These are phyloP conservation scores for Belonocnema kinseyi DNA, from an alignment of 1,140 invertebrate genomes.

Conservation along the genomic window DNA sequence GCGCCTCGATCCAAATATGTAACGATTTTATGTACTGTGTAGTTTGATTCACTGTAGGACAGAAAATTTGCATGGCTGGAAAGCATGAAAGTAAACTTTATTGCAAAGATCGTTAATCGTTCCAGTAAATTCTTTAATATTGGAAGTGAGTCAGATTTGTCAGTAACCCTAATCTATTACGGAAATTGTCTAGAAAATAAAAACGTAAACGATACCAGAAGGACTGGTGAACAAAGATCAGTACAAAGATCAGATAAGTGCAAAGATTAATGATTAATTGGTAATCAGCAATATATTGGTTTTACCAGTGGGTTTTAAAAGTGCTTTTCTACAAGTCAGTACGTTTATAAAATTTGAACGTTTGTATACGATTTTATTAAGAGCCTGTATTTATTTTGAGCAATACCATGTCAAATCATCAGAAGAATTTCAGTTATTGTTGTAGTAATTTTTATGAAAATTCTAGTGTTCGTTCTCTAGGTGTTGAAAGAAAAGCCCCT, in stretches of 20 bases:
- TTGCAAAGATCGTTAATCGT: neutral
- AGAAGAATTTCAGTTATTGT: no score
- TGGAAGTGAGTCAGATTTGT: neutral
- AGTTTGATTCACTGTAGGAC: neutral
- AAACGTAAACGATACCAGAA: neutral
- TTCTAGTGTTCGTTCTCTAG: no score
- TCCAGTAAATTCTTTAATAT: neutral
- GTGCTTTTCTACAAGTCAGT: no score
- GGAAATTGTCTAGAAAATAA: neutral
- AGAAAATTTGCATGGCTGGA: neutral
- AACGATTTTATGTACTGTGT: neutral
- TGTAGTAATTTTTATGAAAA: no score
- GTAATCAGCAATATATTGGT: neutral
- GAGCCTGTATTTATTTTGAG: no score
- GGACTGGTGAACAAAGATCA: conserved; percentile 6
- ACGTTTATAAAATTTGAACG: no score
- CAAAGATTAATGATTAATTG: conserved; percentile 9
- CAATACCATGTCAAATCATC: no score
- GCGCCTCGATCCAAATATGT: conserved; percentile 3
- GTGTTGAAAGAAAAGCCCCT: no score
- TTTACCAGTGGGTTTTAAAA: neutral
- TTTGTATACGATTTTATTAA: no score
- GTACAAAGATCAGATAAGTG: neutral
- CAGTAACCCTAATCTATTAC: conserved; percentile 2
- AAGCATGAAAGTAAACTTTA: neutral